Evolutionary conservation across 1,140 invertebrate genomes (phyloP).

Genomic region (Nasonia giraulti): DNA sequence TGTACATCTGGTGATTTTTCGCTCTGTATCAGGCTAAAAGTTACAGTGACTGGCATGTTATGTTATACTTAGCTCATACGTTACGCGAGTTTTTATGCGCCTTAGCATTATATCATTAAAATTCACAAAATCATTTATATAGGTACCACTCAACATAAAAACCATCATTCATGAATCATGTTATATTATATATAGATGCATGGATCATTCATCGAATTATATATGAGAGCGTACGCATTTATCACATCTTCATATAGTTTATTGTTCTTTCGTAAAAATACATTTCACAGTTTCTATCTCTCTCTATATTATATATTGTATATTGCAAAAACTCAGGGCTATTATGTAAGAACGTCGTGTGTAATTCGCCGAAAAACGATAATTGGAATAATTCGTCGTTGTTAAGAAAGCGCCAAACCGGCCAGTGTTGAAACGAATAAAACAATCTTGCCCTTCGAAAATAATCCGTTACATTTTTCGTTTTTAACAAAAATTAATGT

Average conservation of each 20-base stretch:
- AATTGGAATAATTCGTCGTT: background rate
- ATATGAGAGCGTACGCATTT: background rate
- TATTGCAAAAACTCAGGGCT: conserved; percentile 62
- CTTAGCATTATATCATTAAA: conserved; percentile 37
- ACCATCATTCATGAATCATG: conserved; percentile 43
- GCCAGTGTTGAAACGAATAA: background rate
- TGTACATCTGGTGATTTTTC: conserved; percentile 49
- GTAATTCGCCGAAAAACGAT: background rate
- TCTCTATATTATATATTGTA: background rate
- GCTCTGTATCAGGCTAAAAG: conserved; percentile 51
- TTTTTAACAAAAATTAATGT: too few relatives aligned
- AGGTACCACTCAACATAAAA: conserved; percentile 30
- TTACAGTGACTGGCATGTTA: conserved; percentile 57
- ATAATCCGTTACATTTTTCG: background rate
- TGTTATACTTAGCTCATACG: conserved; percentile 55
- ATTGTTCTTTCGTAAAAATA: conserved; percentile 57
- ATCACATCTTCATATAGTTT: conserved; percentile 49
- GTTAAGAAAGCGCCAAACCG: too few relatives aligned
- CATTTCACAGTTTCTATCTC: conserved; percentile 69
- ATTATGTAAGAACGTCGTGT: conserved; percentile 57
- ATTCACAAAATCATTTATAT: background rate
- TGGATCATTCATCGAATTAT: conserved; percentile 39
- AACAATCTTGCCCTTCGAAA: background rate
- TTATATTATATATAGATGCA: conserved; percentile 25
- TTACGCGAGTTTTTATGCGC: conserved; percentile 51